Evolutionary conservation across 2,888 invertebrate genomes (phyloP), one percentile per base, ranked within the genome.

Genomic region (Ophion slaviceki): DNA sequence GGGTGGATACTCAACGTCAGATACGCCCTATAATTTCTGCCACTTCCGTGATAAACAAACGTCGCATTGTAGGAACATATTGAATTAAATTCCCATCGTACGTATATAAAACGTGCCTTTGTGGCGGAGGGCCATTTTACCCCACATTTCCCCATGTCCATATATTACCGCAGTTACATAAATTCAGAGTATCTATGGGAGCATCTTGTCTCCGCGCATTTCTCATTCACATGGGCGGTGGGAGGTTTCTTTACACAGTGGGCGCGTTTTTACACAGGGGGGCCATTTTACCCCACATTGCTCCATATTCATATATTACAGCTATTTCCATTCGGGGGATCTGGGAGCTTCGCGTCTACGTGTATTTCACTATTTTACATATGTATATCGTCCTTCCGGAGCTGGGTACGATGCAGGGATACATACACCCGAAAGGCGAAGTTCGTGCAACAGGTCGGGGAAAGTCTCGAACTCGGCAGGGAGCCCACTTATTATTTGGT

Each of bases 371-470:
- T 67, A 32, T n/a, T 17, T 7, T 67, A 17, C 1, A 17, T 40
- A 67, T 1, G n/a, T 67, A n/a, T 10, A 40, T 40, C 5, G 47
- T 47, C 11, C 28, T 36, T 2, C 7, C 5, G 36, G 45, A 47
- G 20, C 11, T 57, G 32, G 14, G 24, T 53, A 20, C 36, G 24
- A 78, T 75, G 64, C 61, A 57, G 36, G 70, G 14, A 53, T 7
- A 10, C 75, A 53, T 7, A 10, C 71, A 32, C 67, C 53, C 20
- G 64, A 76, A 40, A 47, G 24, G 32, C 47, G 40, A 36, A 68
- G 79, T 45, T 67, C 70, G 75, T 57, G 79, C 78, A 80, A 82
- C 89, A 84, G 88, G 89, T 88, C 89, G 88, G 88, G 88, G 88
- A 89, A 87, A 89, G 87, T 86, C 88, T 87, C 87, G 86, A 87